Evolutionary conservation across 1,140 invertebrate genomes (phyloP).

Genomic region (Drosophila nikananu): DNA sequence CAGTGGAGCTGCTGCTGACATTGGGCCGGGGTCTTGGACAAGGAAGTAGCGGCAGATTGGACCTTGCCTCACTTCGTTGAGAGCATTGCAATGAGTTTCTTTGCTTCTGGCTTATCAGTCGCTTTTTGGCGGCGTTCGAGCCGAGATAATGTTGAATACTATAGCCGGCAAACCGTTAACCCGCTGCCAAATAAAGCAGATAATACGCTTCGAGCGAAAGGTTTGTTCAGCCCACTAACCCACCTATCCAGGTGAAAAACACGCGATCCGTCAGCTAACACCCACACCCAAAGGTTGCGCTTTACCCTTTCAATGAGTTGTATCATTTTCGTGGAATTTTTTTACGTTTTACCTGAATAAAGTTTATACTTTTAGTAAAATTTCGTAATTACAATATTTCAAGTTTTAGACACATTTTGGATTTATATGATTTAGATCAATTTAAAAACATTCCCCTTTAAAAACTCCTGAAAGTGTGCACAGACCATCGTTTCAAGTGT

Average conservation of each 20-base stretch:
- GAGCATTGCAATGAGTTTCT: slow-evolving; percentile 32
- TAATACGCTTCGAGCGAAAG: slow-evolving; percentile 65
- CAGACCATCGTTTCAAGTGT: neutral
- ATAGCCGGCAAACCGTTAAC: slow-evolving; percentile 43
- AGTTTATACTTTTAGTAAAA: too few species aligned
- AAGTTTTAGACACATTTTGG: too few species aligned
- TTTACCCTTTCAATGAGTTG: neutral
- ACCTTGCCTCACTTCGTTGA: slow-evolving; percentile 69
- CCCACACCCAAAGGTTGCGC: neutral
- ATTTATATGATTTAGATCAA: too few species aligned
- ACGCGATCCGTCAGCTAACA: slow-evolving; percentile 7
- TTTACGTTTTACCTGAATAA: neutral
- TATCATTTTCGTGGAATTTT: too few species aligned
- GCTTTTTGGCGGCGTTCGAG: slow-evolving; percentile 7
- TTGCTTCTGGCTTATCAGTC: slow-evolving; percentile 53
- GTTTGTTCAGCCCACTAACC: slow-evolving; percentile 41
- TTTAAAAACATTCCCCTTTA: too few species aligned
- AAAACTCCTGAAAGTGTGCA: neutral
- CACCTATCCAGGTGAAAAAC: neutral
- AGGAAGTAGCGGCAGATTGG: slow-evolving; percentile 58
- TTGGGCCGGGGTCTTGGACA: slow-evolving; percentile 23
- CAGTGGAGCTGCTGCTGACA: slow-evolving; percentile 24
- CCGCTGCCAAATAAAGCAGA: slow-evolving; percentile 51
- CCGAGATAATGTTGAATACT: slow-evolving; percentile 65
- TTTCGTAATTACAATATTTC: too few species aligned